phyloP scores from a whole-genome alignment of 2,797 vertebrate genomes.

The Lacerta agilis region DNA sequence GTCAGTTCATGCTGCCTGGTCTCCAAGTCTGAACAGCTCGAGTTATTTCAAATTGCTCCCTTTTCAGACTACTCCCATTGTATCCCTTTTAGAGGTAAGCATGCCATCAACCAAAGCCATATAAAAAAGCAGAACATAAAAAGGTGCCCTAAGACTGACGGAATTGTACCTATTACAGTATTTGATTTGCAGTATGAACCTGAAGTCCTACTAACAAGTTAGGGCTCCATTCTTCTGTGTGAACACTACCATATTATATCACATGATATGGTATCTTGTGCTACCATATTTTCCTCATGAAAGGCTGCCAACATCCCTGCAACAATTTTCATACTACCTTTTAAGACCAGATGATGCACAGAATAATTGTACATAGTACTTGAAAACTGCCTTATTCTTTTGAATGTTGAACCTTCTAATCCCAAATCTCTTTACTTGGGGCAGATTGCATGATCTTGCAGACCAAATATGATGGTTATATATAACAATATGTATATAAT shows the following conservation, averaged over 20 bases:
- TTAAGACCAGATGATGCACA: not conserved
- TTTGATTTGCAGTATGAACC: not conserved
- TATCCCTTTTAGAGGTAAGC: no score
- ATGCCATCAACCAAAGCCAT: no score
- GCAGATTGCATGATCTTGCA: not conserved
- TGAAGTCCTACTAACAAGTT: not conserved
- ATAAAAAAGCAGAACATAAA: no score
- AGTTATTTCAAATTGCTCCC: no score
- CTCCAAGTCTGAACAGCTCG: no score
- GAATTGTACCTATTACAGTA: not conserved
- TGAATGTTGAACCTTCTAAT: not conserved
- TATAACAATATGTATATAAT: not conserved
- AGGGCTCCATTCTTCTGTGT: not conserved
- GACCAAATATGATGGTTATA: not conserved
- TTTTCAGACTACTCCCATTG: no score
- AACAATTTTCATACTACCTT: not conserved
- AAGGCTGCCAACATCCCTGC: not conserved
- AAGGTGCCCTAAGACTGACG: no score
- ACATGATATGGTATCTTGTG: not conserved
- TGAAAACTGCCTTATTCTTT: not conserved
- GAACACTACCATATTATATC: not conserved
- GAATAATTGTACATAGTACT: not conserved
- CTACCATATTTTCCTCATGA: not conserved
- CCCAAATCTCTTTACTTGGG: not conserved
- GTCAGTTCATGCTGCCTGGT: no score